Conservation (phyloP, 2,797 vertebrate species). For the Sarcophilus harrisii region DNA sequence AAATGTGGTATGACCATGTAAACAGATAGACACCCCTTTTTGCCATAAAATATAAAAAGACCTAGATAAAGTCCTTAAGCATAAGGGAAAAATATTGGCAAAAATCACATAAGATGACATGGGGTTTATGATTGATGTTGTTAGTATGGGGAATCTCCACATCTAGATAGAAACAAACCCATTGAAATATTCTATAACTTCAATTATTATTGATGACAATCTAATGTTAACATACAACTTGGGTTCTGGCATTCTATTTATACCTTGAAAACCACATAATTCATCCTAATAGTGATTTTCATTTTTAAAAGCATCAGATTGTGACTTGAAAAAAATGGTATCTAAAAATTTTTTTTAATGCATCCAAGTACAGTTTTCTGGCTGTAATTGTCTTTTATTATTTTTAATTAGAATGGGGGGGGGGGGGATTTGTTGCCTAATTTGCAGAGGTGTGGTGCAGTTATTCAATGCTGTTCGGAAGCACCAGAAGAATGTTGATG, state of each 20-base stretch:
- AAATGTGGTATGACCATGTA: background rate
- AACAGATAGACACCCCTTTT: background rate
- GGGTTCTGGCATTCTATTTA: background rate
- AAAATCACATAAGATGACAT: background rate
- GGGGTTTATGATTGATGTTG: background rate
- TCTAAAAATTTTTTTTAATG: background rate
- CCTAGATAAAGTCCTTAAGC: background rate
- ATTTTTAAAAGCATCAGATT: conserved; percentile 3
- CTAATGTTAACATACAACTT: background rate
- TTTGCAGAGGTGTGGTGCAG: conserved; percentile 93
- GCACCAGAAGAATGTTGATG: conserved; percentile 91
- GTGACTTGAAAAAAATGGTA: conserved; percentile 19
- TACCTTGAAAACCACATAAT: conserved; percentile 1
- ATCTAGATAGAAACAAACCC: background rate
- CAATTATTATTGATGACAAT: background rate
- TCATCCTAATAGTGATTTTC: conserved; percentile 22
- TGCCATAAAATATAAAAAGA: background rate
- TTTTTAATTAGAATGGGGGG: background rate
- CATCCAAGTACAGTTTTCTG: background rate
- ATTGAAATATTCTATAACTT: background rate
- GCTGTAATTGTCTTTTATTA: background rate
- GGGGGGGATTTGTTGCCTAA: background rate
- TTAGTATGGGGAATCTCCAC: background rate
- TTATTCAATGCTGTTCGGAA: conserved; percentile 95
- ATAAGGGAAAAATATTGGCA: background rate